Percentiles rank a stretch among this genome's conserved stretches.
Evolutionary conservation across 1,140 invertebrate species (phyloP).

Genomic region (Telenomus remus): DNA sequence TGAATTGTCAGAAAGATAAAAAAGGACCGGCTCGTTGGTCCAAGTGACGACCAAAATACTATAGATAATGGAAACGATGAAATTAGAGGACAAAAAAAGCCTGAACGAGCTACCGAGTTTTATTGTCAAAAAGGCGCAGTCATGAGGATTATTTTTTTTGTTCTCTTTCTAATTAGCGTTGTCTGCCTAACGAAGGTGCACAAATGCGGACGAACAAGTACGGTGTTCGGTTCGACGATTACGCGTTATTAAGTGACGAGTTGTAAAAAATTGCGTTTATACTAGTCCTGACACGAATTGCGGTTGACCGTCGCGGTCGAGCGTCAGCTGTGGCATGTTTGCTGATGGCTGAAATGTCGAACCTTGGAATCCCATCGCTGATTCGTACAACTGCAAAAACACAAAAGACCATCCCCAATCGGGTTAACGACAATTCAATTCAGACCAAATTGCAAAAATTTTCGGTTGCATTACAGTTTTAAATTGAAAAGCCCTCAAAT

Average conservation of each 20-base stretch:
- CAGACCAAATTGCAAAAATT: too few relatives aligned
- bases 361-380: constrained; percentile 81
- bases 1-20: too few relatives aligned
- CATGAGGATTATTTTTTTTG: constrained; percentile 57
- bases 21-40: too few relatives aligned
- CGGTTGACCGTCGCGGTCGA: constrained; percentile 81
- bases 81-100: too few relatives aligned
- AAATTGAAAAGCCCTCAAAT: neutral
- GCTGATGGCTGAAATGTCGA: constrained; percentile 82
- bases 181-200: constrained; percentile 44
- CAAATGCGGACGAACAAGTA: constrained; percentile 50
- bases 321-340: constrained; percentile 74
- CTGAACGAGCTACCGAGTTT: constrained; percentile 19
- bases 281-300: constrained; percentile 83
- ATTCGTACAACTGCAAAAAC: constrained; percentile 78
- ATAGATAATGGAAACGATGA: too few relatives aligned
- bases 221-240: constrained; percentile 48
- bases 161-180: constrained; percentile 37
- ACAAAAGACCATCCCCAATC: constrained; percentile 59
- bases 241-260: constrained; percentile 50
- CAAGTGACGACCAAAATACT: too few relatives aligned
- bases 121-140: constrained; percentile 71
- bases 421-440: too few relatives aligned
- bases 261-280: constrained; percentile 70
- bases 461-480: neutral